Conservation (phyloP, 2,113 vertebrate genomes). For the Eurystomus gularis region DNA sequence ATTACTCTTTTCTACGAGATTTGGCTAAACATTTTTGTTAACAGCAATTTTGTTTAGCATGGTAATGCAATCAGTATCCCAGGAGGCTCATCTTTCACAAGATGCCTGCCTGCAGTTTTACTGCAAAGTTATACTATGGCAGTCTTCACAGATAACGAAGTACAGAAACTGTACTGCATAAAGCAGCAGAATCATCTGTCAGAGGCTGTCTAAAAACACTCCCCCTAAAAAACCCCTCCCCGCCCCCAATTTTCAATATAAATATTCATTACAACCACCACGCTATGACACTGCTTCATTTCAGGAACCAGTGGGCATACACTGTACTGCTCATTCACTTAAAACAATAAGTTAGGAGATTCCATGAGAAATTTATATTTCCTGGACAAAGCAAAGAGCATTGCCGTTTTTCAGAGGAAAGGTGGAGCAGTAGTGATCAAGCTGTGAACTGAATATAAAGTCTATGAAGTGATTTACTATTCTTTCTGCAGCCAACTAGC, state of each 20-base stretch:
- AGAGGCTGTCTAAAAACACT: neutral
- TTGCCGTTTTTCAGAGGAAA: constrained; percentile 60
- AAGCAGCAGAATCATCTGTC: neutral
- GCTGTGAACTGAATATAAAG: constrained; percentile 68
- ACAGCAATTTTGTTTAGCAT: constrained; percentile 39
- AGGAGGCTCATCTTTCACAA: constrained; percentile 5
- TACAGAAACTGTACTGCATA: neutral
- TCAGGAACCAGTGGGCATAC: constrained; percentile 52
- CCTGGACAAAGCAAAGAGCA: constrained; percentile 41
- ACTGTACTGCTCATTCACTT: constrained; percentile 62
- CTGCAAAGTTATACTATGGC: neutral
- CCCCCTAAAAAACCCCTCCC: neutral
- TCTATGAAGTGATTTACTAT: constrained; percentile 69
- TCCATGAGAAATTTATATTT: constrained; percentile 59
- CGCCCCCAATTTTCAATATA: neutral
- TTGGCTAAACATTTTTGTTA: constrained; percentile 42
- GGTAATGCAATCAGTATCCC: constrained; percentile 28
- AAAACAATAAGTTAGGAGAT: constrained; percentile 67
- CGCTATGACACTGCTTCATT: constrained; percentile 41
- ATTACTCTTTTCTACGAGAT: neutral
- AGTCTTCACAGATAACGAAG: neutral
- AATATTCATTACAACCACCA: constrained; percentile 11
- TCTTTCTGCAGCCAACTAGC: constrained; percentile 63
- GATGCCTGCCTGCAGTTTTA: neutral
- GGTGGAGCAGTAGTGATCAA: constrained; percentile 59